Conservation (phyloP, 2,888 invertebrate species). For the Diarsia mendica region DNA sequence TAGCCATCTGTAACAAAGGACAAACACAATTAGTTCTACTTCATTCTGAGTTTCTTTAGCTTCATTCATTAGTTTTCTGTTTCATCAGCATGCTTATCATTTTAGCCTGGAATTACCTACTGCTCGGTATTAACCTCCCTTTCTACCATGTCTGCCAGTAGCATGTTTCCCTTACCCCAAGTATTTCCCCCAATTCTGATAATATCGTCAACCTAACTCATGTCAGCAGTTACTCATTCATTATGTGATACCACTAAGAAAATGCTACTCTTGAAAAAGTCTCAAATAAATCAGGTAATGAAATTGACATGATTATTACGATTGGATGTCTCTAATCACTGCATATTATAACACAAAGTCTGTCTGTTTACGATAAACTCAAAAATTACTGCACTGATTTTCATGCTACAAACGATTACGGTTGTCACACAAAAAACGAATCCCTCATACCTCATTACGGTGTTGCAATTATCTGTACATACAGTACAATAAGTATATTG, state of each 20-base stretch:
- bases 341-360: no score
- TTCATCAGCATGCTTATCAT: not conserved
- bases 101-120: not conserved
- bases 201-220: not conserved
- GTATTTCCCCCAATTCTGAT: not conserved
- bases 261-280: not conserved
- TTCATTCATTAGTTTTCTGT: not conserved
- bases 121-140: not conserved
- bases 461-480: slow-evolving; percentile 43
- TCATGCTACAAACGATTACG: not conserved
- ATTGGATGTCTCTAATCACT: not conserved
- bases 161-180: not conserved
- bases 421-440: not conserved
- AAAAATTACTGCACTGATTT: no score
- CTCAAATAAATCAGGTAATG: not conserved
- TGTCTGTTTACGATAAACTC: no score
- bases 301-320: not conserved
- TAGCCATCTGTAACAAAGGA: slow-evolving; percentile 83
- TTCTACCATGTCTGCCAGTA: not conserved
- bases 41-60: not conserved
- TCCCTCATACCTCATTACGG: slow-evolving; percentile 13
- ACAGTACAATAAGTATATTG: slow-evolving; percentile 33
- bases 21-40: not conserved
- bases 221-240: not conserved
- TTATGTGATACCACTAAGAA: not conserved